These are phyloP conservation scores for Drosophila infuscata DNA, from an alignment of 2,888 invertebrate species.

Conservation along the genomic window DNA sequence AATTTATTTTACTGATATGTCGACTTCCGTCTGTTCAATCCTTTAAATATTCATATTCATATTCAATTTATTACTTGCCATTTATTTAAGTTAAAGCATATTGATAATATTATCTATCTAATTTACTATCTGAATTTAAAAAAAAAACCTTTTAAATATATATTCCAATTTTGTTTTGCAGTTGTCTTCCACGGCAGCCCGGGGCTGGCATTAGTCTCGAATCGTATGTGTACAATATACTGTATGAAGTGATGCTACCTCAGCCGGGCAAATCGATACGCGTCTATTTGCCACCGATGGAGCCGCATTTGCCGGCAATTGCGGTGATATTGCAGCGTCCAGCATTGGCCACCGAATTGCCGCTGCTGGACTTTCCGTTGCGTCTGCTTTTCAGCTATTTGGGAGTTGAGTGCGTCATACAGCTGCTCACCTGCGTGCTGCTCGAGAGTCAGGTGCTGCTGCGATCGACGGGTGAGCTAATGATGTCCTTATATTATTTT, in stretches of 20 bases:
- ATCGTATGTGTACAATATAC: slow-evolving; percentile 96
- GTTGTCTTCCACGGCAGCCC: slow-evolving; percentile 92
- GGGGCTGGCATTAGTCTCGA: slow-evolving; percentile 93
- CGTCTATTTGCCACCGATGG: slow-evolving; percentile 90
- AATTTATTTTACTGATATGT: too few species aligned
- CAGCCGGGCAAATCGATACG: slow-evolving; percentile 94
- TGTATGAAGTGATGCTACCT: slow-evolving; percentile 97
- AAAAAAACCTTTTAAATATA: not conserved
- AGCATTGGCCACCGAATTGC: slow-evolving; percentile 92
- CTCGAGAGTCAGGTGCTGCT: slow-evolving; percentile 98
- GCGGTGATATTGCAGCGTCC: slow-evolving; percentile 91
- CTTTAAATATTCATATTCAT: too few species aligned
- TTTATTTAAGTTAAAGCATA: too few species aligned
- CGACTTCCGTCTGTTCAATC: too few species aligned
- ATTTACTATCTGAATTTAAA: too few species aligned
- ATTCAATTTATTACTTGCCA: too few species aligned
- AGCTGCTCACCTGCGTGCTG: slow-evolving; percentile 96
- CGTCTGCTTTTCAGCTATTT: slow-evolving; percentile 94
- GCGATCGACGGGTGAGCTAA: slow-evolving; percentile 91
- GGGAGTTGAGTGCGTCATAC: slow-evolving; percentile 96
- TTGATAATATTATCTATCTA: too few species aligned
- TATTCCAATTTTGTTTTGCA: slow-evolving; percentile 70
- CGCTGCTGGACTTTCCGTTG: slow-evolving; percentile 96
- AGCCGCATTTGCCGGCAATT: slow-evolving; percentile 89
- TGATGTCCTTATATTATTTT: not conserved